Base-by-base conservation (phyloP, 1,140 invertebrate genomes). In the Tenebrio molitor region DNA sequence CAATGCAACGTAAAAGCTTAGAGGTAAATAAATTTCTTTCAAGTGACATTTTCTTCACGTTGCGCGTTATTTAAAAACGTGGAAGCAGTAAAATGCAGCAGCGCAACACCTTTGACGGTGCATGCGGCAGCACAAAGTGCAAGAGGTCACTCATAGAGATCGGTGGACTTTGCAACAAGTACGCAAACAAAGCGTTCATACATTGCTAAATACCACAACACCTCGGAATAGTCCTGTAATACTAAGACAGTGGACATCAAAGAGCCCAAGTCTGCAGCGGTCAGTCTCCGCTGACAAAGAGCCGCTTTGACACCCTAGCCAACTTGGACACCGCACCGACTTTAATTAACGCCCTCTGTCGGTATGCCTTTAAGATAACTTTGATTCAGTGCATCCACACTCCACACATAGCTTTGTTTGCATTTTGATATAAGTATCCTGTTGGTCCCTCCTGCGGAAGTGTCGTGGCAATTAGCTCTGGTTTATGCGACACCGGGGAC, bases 231-330 rank as follows among this genome's bases (percentile, higher is more conserved):
- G 75, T 77, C 74, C 58, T 74, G 80, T 81, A 79, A 81, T 76
- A 80, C 77, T 80, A 81, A 81, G 80, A 81, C 77, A 79, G 76
- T 77, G 78, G 80, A 81, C 79, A 81, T 81, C 80, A 81, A 81
- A 81, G 80, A 74, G 58, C 46, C 58, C 73, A 78, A 77, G 79
- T 80, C 77, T 75, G 77, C 71, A 78, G 71, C 76, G 80, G 79
- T 79, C 79, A 78, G 78, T 79, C 71, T 79, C 75, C 74, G 39
- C 63, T 76, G 74, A 78, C 78, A 79, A 79, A 79, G 78, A 77
- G 73, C 23, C 50, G 76, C 80, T 81, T 81, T 81, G 80, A 81
- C 78, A 81, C 80, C 72, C 76, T 76, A 81, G 73, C 72, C 78
- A 79, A 77, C 72, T 77, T 78, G 76, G 77, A 80, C 76, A 72